Conservation (phyloP, 2,797 vertebrate species). For the Alouatta caraya region DNA sequence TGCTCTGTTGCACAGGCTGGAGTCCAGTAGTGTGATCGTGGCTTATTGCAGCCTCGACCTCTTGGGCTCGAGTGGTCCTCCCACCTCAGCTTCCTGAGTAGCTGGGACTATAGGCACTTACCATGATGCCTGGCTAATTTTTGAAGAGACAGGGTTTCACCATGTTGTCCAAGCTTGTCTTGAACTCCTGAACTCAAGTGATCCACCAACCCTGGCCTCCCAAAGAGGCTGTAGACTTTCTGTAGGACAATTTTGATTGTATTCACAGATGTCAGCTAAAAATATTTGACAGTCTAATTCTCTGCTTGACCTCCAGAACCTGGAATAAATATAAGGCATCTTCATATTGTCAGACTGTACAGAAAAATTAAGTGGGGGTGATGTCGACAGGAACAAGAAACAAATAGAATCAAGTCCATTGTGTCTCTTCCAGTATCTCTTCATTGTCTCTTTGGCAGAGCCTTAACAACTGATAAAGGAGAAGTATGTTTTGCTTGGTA, state of each 20-base stretch:
- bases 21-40: too few species aligned
- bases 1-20: too few species aligned
- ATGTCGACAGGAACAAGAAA: neutral
- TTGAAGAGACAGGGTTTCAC: too few species aligned
- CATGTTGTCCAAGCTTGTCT: too few species aligned
- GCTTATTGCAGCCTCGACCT: too few species aligned
- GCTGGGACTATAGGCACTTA: neutral
- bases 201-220: too few species aligned
- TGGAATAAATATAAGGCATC: neutral
- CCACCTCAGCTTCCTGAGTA: too few species aligned
- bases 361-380: neutral
- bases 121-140: too few species aligned
- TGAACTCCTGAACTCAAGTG: too few species aligned
- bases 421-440: neutral
- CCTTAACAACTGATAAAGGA: neutral
- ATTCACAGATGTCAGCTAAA: neutral
- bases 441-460: neutral
- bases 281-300: neutral
- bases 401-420: neutral
- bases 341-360: neutral
- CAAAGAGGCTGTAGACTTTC: neutral
- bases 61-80: too few species aligned
- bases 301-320: neutral
- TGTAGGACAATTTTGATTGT: neutral
- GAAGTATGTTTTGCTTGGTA: neutral